Conservation (phyloP, 2,888 invertebrate species). For the Pollenia angustigena region DNA sequence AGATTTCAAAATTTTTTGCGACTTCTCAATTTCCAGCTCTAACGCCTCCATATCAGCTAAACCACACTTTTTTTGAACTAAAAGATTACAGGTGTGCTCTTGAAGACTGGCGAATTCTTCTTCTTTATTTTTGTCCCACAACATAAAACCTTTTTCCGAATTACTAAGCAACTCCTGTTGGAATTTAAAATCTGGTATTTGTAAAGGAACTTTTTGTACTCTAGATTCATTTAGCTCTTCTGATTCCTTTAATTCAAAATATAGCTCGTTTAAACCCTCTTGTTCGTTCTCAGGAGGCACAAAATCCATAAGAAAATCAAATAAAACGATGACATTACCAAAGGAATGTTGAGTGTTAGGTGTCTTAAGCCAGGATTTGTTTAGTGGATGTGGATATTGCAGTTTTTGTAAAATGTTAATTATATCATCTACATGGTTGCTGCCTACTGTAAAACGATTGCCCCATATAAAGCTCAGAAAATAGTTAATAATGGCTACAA, state of each 20-base stretch:
- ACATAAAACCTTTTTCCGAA: slow-evolving; percentile 78
- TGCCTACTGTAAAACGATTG: slow-evolving; percentile 78
- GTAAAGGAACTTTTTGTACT: slow-evolving; percentile 61
- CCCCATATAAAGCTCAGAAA: slow-evolving; percentile 80
- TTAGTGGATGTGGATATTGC: slow-evolving; percentile 81
- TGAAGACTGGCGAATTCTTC: slow-evolving; percentile 78
- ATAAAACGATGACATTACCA: slow-evolving; percentile 80
- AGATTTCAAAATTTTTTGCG: slow-evolving; percentile 71
- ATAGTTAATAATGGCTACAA: slow-evolving; percentile 80
- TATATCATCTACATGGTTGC: slow-evolving; percentile 82
- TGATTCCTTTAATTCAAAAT: slow-evolving; percentile 74
- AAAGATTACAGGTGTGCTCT: slow-evolving; percentile 75
- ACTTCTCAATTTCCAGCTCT: slow-evolving; percentile 74
- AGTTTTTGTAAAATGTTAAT: slow-evolving; percentile 80
- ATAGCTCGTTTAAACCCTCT: slow-evolving; percentile 26
- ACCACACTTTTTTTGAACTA: slow-evolving; percentile 77
- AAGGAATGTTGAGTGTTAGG: slow-evolving; percentile 83
- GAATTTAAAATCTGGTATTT: slow-evolving; percentile 78
- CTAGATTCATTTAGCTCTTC: slow-evolving; percentile 60
- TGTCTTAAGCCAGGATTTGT: slow-evolving; percentile 83
- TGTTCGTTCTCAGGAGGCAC: slow-evolving; percentile 71
- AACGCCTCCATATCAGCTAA: slow-evolving; percentile 74
- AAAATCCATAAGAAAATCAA: slow-evolving; percentile 82
- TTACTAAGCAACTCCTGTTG: slow-evolving; percentile 75
- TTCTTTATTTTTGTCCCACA: slow-evolving; percentile 80